Evolutionary conservation across 2,888 invertebrate genomes (phyloP).

Genomic region (Adineta ricciae): DNA sequence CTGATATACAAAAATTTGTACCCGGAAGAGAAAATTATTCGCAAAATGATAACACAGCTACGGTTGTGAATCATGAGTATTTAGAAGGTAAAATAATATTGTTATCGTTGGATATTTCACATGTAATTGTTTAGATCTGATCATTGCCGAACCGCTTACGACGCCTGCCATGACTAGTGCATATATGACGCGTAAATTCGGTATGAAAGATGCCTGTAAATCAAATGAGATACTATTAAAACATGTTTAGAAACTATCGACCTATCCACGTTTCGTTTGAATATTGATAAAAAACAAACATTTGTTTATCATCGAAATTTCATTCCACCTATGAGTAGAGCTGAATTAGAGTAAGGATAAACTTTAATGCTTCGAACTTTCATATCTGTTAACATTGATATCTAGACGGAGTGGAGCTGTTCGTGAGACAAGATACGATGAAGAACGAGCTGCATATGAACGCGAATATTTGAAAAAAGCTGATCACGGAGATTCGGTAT

Average conservation of each 20-base stretch:
- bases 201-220: neutral
- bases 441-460: slow-evolving; percentile 34
- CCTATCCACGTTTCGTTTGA: neutral
- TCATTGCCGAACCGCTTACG: neutral
- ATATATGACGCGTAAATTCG: neutral
- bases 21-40: slow-evolving; percentile 69
- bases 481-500: neutral
- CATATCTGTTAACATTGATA: neutral
- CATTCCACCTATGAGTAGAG: neutral
- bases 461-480: slow-evolving; percentile 26
- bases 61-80: slow-evolving; percentile 23
- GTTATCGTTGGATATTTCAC: no score
- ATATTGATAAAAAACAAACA: neutral
- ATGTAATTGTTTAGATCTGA: neutral
- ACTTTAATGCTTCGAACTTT: neutral
- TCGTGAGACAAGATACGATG: slow-evolving; percentile 35
- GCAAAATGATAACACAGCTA: slow-evolving; percentile 39
- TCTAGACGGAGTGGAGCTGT: neutral
- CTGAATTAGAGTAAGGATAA: neutral
- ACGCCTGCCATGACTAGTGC: neutral
- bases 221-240: no score
- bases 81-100: slow-evolving; percentile 23
- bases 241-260: neutral
- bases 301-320: neutral
- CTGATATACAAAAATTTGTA: slow-evolving; percentile 71